Evolutionary conservation across 2,888 invertebrate species (phyloP), one percentile per base, ranked within the genome.

Genomic region (Lepidonotus clava): DNA sequence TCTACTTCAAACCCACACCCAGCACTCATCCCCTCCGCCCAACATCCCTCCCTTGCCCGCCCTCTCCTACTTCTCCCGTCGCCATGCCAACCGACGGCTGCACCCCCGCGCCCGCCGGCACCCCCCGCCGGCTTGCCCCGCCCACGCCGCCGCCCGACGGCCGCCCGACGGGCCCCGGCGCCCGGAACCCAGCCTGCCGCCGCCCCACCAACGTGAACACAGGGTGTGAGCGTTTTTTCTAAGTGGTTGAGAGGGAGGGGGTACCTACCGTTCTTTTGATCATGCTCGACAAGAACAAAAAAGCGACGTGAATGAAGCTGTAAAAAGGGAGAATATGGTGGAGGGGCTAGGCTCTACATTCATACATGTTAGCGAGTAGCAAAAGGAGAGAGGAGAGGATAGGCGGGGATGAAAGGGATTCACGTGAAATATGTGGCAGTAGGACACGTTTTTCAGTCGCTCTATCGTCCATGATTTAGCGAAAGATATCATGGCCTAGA

Each of bases 141-240:
- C 38, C 41, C 41, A 1, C 40, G 76, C 38, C 41, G 41, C 76
- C 76, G 76, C 40, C 38, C 40, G 76, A 6, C 80, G 46, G 41
- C 76, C 76, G 76, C 40, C 38, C 40, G 76, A 6, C 80, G 46
- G 6, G n/a, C n/a, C 46, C 41, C 80, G 14, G 41, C 80, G n/a
- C 80, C 80, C 80, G 40, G 80, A 46, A 24, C 28, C 40, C 80
- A n/a, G 6, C 24, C 46, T 14, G 40, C 40, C 21, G 18, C 38
- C 77, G n/a, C 56, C 56, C 14, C 61, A 34, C 1, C 36, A 34
- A 5, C 34, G 11, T 4, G 6, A 2, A 1, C 21, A 2, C 36
- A 34, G 0, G 18, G 8, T 46, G 8, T 46, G 46, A 11, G 46
- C 8, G 24, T 67, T 67, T 71, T 71, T 36, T 36, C 18, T 36